Percentiles rank a stretch among this genome's conserved stretches.
phyloP scores from a whole-genome alignment of 2,888 invertebrate genomes.

The Synanthedon vespiformis region DNA sequence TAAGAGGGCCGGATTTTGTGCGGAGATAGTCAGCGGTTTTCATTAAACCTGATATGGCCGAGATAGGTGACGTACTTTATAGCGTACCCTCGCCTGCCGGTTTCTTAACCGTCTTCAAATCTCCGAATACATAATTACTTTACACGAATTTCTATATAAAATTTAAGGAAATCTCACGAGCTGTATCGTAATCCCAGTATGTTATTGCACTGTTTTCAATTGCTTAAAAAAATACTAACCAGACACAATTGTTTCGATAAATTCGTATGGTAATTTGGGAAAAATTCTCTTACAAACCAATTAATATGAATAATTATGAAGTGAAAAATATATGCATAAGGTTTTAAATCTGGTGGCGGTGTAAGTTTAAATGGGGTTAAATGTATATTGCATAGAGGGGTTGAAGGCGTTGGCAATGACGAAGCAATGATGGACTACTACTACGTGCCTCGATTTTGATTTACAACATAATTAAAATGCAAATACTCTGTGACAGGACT shows the following conservation, averaged over 20 bases:
- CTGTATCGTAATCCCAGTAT: too few relatives aligned
- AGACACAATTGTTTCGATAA: too few relatives aligned
- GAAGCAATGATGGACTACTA: conserved; percentile 13
- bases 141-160: background rate
- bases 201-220: background rate
- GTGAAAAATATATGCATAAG: conserved; percentile 10
- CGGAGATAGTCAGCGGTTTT: conserved; percentile 43
- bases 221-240: too few relatives aligned
- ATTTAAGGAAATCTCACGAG: too few relatives aligned
- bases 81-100: conserved; percentile 22
- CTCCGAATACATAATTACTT: conserved; percentile 7
- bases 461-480: conserved; percentile 31
- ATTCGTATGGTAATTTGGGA: too few relatives aligned
- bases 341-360: conserved; percentile 5
- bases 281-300: background rate
- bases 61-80: conserved; percentile 53
- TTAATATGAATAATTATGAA: background rate
- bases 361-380: conserved; percentile 18
- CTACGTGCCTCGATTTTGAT: conserved; percentile 21
- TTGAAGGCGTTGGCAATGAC: conserved; percentile 11
- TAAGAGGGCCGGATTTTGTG: conserved; percentile 29
- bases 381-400: conserved; percentile 9
- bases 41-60: conserved; percentile 49
- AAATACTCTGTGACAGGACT: conserved; percentile 13
- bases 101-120: conserved; percentile 17